Percentiles rank a stretch among this genome's conserved stretches.
These are phyloP conservation scores for Corydoras sp. DNA, from an alignment of 2,113 vertebrate species.

Conservation along the genomic window DNA sequence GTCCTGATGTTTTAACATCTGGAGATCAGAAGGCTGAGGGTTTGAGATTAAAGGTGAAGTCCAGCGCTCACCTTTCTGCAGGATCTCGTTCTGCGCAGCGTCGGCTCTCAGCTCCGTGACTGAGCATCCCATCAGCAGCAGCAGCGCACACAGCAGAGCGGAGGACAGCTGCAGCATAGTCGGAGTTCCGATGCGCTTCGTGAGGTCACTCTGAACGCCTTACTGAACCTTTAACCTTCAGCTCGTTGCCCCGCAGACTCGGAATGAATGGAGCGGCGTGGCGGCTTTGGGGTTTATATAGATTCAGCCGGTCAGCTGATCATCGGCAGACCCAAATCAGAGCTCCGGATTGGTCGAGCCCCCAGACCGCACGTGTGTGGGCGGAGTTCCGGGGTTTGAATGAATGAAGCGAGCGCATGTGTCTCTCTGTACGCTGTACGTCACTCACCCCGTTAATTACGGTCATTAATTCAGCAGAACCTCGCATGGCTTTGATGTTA, in stretches of 20 bases:
- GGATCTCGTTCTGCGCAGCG: slow-evolving; percentile 43
- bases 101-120: slow-evolving; percentile 32
- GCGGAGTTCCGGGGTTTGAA: slow-evolving; percentile 59
- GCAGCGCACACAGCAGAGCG: slow-evolving; percentile 46
- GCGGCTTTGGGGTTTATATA: slow-evolving; percentile 69
- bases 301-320: slow-evolving; percentile 70
- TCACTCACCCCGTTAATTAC: neutral
- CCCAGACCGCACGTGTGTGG: slow-evolving; percentile 55
- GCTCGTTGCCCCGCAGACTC: slow-evolving; percentile 2
- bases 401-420: neutral
- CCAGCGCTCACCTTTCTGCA: slow-evolving; percentile 56
- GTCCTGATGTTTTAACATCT: too few species aligned
- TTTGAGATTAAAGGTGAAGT: too few species aligned
- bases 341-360: slow-evolving; percentile 68
- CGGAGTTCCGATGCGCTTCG: neutral
- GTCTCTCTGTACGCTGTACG: neutral
- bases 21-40: neutral
- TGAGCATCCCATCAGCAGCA: slow-evolving; percentile 39
- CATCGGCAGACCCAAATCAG: slow-evolving; percentile 57
- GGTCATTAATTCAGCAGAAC: too few species aligned
- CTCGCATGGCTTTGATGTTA: too few species aligned
- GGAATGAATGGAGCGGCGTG: slow-evolving; percentile 46
- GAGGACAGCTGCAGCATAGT: slow-evolving; percentile 52
- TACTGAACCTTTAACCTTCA: slow-evolving; percentile 10
- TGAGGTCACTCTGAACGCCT: slow-evolving; percentile 10